Percentiles rank a stretch among this genome's conserved stretches.
Conservation (phyloP, 1,140 invertebrate species). For the Cydia pomonella region DNA sequence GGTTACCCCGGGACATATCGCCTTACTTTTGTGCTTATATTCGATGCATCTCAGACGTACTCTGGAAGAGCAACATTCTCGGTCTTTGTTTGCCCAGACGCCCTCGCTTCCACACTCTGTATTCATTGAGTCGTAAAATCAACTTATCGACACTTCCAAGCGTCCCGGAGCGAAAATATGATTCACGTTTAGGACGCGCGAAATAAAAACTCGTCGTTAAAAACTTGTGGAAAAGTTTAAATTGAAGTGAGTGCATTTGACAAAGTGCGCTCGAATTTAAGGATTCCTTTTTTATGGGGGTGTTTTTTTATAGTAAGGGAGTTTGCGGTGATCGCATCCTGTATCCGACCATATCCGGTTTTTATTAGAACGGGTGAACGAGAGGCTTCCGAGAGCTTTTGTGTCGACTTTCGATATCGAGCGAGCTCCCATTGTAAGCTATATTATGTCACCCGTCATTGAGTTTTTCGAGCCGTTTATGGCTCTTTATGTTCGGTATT, state of each 20-base stretch:
- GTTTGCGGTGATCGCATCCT: slow-evolving; percentile 64
- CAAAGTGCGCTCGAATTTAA: slow-evolving; percentile 47
- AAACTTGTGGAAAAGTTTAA: slow-evolving; percentile 44
- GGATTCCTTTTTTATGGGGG: slow-evolving; percentile 44
- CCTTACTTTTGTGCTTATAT: slow-evolving; percentile 53
- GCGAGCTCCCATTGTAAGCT: slow-evolving; percentile 52
- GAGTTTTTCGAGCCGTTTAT: slow-evolving; percentile 41
- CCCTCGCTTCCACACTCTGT: slow-evolving; percentile 29
- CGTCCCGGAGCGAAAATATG: slow-evolving; percentile 28
- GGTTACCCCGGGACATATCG: slow-evolving; percentile 57
- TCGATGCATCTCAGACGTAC: slow-evolving; percentile 35
- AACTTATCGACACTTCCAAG: slow-evolving; percentile 31
- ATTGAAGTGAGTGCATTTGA: slow-evolving; percentile 44
- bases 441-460: slow-evolving; percentile 54
- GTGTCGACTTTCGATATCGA: slow-evolving; percentile 57
- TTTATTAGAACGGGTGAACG: slow-evolving; percentile 72
- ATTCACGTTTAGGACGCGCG: slow-evolving; percentile 26
- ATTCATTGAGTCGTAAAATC: slow-evolving; percentile 36
- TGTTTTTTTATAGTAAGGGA: slow-evolving; percentile 39
- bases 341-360: slow-evolving; percentile 67
- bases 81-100: slow-evolving; percentile 39
- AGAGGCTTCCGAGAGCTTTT: slow-evolving; percentile 70
- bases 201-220: slow-evolving; percentile 38
- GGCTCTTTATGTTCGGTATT: slow-evolving; percentile 8
- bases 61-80: slow-evolving; percentile 35